Conservation (phyloP, 2,113 vertebrate genomes). For the Amphiprion ocellaris region DNA sequence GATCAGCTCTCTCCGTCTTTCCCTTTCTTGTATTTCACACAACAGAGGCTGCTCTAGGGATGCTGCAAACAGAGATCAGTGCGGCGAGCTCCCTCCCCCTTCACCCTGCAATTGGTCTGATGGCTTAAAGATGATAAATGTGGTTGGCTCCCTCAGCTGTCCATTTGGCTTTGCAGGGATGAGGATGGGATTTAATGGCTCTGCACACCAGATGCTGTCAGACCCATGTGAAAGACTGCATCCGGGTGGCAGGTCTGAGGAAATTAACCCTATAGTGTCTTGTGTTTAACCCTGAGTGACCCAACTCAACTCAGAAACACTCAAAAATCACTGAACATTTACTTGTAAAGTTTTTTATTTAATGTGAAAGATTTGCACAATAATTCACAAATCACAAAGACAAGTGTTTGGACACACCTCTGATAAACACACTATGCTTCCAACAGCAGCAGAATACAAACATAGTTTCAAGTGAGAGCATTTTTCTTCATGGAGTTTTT, state of each 20-base stretch:
- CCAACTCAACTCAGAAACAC: conserved; percentile 11
- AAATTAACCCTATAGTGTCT: conserved; percentile 82
- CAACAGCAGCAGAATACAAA: conserved; percentile 5
- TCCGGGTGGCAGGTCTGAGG: conserved; percentile 78
- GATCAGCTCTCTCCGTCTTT: conserved; percentile 60
- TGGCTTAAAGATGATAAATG: conserved; percentile 40
- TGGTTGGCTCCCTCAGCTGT: conserved; percentile 74
- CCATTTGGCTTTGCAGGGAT: conserved; percentile 80
- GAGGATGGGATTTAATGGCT: conserved; percentile 82
- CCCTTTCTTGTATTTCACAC: conserved; percentile 78
- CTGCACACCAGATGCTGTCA: conserved; percentile 82
- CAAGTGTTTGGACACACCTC: background rate
- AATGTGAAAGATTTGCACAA: conserved; percentile 6
- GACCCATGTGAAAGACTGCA: conserved; percentile 77
- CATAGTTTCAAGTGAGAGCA: background rate
- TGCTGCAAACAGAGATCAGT: conserved; percentile 81
- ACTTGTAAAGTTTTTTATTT: conserved; percentile 13
- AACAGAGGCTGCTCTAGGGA: conserved; percentile 79
- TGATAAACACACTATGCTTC: background rate
- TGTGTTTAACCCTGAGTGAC: background rate
- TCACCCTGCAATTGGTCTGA: conserved; percentile 75
- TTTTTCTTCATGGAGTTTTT: conserved; percentile 37
- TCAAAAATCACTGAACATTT: background rate
- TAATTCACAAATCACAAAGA: conserved; percentile 8
- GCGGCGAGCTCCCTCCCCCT: conserved; percentile 69